Base-by-base conservation (phyloP, 2,888 invertebrate species). In the Tetrapedia diversipes region DNA sequence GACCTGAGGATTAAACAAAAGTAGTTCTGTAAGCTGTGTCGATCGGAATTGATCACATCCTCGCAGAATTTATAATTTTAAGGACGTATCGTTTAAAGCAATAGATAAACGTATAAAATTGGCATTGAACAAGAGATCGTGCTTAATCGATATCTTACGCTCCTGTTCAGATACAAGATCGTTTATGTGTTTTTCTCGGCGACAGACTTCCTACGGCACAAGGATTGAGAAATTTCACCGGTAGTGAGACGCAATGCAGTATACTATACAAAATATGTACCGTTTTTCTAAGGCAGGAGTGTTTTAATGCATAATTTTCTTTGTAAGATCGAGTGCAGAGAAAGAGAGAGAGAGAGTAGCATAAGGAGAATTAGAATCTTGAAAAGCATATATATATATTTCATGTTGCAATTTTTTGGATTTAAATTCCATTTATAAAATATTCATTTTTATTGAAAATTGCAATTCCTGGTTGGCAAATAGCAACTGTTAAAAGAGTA, bases 161-260 rank as follows among this genome's bases (percentile, higher is more conserved):
- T 22, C 3, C 1, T 37, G 16, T 10, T 32, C 4, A 29, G 4
- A 53, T n/a, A 51, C 14, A 6, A 4, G 29, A 32, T 67, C 14
- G 7, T 37, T 59, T 19, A 14, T 60, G 53, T 29, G 16, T 39
- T 72, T 59, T 51, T 29, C 14, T 37, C 59, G 19, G 19, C 43
- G 0, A 0, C 34, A 0, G n/a, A 16, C 7, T 27, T 47, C 34
- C 69, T 69, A 54, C 54, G 7, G 32, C 37, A 61, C 7, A 11
- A 14, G 6, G 19, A 41, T 69, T 69, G 47, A 19, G 54, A 54
- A 73, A 73, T 37, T n/a, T 11, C 4, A 0, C 24, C 11, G 22
- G 24, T 60, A 39, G 4, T 45, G 37, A 39, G 39, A 67, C 45
- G 22, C n/a, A 11, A 37, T 8, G 49, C 37, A 67, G 34, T 19